Evolutionary conservation across 2,888 invertebrate species (phyloP).

Genomic region (Cantharis rufa): DNA sequence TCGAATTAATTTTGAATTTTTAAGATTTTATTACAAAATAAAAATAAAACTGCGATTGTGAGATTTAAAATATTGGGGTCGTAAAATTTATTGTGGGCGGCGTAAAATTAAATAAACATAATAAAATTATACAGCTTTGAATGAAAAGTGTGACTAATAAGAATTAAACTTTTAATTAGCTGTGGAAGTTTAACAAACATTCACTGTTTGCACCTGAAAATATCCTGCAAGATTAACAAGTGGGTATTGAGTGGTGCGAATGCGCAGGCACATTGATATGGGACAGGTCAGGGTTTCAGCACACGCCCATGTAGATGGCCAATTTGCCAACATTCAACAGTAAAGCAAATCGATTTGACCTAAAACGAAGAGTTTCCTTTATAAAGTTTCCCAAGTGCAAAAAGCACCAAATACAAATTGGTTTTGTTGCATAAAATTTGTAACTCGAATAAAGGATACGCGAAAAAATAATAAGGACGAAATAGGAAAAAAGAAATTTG

Average conservation of each 20-base stretch:
- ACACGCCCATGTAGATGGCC: conserved; percentile 30
- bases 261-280: conserved; percentile 29
- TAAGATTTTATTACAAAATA: too few relatives aligned
- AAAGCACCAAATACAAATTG: not conserved
- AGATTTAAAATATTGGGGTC: too few relatives aligned
- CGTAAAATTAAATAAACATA: not conserved
- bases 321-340: conserved; percentile 28
- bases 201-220: not conserved
- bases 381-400: not conserved
- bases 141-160: not conserved
- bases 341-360: conserved; percentile 12
- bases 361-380: not conserved
- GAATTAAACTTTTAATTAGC: not conserved
- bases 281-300: conserved; percentile 26
- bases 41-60: too few relatives aligned
- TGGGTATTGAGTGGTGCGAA: conserved; percentile 13
- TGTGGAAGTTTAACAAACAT: not conserved
- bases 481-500: not conserved
- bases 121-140: not conserved
- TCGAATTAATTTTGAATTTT: too few relatives aligned
- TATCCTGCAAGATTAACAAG: conserved; percentile 20
- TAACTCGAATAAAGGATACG: not conserved
- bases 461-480: not conserved
- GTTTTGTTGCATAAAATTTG: not conserved
- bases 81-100: not conserved